Evolutionary conservation across 35 echinoderm and acorn worm species (phyloP).

Genomic region (Nesometra sesokonis): DNA sequence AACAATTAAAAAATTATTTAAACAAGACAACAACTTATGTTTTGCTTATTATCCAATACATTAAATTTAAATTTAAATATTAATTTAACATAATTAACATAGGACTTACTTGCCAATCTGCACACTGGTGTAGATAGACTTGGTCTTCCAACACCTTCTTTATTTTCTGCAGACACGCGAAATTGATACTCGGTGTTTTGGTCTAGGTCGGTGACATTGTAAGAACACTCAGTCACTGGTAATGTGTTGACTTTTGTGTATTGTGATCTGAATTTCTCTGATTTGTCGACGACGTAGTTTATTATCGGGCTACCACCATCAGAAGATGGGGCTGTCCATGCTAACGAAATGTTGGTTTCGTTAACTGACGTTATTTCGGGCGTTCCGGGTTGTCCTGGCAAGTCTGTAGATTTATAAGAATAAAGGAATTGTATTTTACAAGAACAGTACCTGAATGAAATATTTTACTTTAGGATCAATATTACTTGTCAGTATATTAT

Average conservation of each 20-base stretch:
- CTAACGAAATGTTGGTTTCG: conserved; percentile 31
- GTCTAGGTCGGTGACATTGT: conserved; percentile 39
- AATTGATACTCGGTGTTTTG: conserved; percentile 67
- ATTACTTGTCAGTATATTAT: background rate
- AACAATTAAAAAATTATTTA: too few species aligned
- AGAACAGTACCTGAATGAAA: background rate
- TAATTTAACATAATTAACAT: too few species aligned
- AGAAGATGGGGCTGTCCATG: conserved; percentile 59
- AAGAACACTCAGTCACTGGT: conserved; percentile 41
- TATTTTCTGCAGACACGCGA: conserved; percentile 67
- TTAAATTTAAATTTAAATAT: too few species aligned
- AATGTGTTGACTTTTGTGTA: conserved; percentile 39
- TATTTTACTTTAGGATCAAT: background rate
- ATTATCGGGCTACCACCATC: conserved; percentile 68
- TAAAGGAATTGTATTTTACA: background rate
- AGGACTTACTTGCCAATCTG: background rate
- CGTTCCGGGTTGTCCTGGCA: conserved; percentile 34
- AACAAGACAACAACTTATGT: too few species aligned
- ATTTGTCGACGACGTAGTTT: conserved; percentile 54
- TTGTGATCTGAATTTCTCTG: conserved; percentile 45
- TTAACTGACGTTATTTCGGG: conserved; percentile 31
- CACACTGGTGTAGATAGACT: conserved; percentile 16
- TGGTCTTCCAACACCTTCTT: conserved; percentile 49
- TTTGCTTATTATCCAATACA: too few species aligned
- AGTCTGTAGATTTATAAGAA: conserved; percentile 2